Evolutionary conservation across 2,888 invertebrate species (phyloP).

Genomic region (Atrina japonica): DNA sequence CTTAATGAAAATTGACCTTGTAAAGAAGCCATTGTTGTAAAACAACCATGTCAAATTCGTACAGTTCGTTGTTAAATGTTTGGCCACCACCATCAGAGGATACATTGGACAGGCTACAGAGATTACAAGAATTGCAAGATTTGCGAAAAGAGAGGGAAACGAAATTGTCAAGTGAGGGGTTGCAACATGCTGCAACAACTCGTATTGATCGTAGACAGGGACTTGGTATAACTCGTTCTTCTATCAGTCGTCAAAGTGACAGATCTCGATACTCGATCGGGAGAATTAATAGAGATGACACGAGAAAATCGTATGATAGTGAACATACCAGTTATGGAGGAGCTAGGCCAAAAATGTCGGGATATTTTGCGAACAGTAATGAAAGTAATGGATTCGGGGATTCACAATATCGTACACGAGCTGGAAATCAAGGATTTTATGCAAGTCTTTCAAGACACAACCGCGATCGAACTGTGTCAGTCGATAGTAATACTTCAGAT

Average conservation of each 20-base stretch:
- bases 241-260: slow-evolving; percentile 13
- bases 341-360: slow-evolving; percentile 32
- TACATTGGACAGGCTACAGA: slow-evolving; percentile 39
- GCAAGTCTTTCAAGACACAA: neutral
- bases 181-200: too few relatives aligned
- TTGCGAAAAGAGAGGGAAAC: slow-evolving; percentile 15
- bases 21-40: too few relatives aligned
- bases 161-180: neutral
- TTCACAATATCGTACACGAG: too few relatives aligned
- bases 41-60: too few relatives aligned
- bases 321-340: too few relatives aligned
- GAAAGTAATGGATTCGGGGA: neutral
- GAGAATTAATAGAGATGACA: neutral
- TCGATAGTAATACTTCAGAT: slow-evolving; percentile 23
- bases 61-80: slow-evolving; percentile 13
- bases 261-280: neutral
- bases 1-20: too few relatives aligned
- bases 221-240: slow-evolving; percentile 4
- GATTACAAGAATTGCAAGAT: slow-evolving; percentile 51
- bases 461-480: slow-evolving; percentile 9
- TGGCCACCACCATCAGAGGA: slow-evolving; percentile 34
- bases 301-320: too few relatives aligned
- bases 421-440: too few relatives aligned
- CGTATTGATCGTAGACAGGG: slow-evolving; percentile 23
- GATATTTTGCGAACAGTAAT: neutral